Evolutionary conservation across 2,797 vertebrate species (phyloP).

Genomic region (Epinephelus awoara): DNA sequence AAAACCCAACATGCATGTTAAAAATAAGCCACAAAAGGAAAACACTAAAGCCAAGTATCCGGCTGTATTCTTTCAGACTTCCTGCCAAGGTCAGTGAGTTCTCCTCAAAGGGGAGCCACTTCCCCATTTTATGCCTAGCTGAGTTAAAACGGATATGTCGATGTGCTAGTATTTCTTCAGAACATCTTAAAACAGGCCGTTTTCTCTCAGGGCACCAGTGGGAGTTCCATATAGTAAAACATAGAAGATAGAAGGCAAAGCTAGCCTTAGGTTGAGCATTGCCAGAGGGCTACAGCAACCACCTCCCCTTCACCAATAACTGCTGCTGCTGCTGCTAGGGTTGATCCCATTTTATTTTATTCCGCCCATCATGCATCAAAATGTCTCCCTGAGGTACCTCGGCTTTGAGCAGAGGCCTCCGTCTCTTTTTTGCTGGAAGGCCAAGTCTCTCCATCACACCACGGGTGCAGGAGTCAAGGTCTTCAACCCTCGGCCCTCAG

Average conservation of each 20-base stretch:
- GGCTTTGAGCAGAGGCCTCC: conserved; percentile 77
- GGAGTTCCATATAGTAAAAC: conserved; percentile 78
- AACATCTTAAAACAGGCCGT: conserved; percentile 79
- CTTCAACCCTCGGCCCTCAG: conserved; percentile 81
- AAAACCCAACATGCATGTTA: conserved; percentile 46
- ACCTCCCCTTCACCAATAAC: conserved; percentile 73
- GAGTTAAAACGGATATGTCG: conserved; percentile 78
- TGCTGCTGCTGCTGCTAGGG: conserved; percentile 61
- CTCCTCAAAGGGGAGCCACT: conserved; percentile 77
- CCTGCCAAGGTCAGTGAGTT: conserved; percentile 79
- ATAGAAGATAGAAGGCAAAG: conserved; percentile 69
- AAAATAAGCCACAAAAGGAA: conserved; percentile 70
- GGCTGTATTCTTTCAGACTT: conserved; percentile 68
- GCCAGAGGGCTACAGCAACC: conserved; percentile 76
- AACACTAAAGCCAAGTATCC: conserved; percentile 54
- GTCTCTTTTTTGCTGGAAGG: conserved; percentile 82
- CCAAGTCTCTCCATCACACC: conserved; percentile 84
- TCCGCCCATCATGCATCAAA: conserved; percentile 85
- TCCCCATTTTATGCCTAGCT: conserved; percentile 75
- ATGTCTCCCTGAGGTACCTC: conserved; percentile 80
- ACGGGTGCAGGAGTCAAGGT: conserved; percentile 84
- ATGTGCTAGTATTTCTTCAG: conserved; percentile 74
- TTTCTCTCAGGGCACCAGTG: conserved; percentile 79
- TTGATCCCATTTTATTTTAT: conserved; percentile 81
- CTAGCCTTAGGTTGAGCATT: conserved; percentile 78